Percentiles rank a stretch among this genome's conserved stretches.
These are phyloP conservation scores for Xenopus tropicalis DNA, from an alignment of 2,113 vertebrate genomes.

Conservation along the genomic window UCB_Xtro_10.0 CM004443.2:164110001-164110500, in stretches of 20 bases:
- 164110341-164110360: constrained; percentile 7
- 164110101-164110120: too few relatives aligned
- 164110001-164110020: too few relatives aligned
- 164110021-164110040: too few relatives aligned
- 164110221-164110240: not conserved
- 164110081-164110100: too few relatives aligned
- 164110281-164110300: not conserved
- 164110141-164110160: not conserved
- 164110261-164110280: not conserved
- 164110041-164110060: too few relatives aligned
- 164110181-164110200: not conserved
- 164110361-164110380: not conserved
- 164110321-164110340: not conserved
- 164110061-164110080: too few relatives aligned
- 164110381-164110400: not conserved
- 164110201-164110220: not conserved
- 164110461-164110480: not conserved
- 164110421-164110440: not conserved
- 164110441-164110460: constrained; percentile 10
- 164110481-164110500: constrained; percentile 3
- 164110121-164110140: too few relatives aligned
- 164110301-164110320: not conserved
- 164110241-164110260: not conserved
- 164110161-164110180: not conserved
- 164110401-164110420: not conserved